A percentile compares a stretch with the other conserved stretches of the same genome.
phyloP scores from a whole-genome alignment of 2,888 invertebrate genomes.

The Apeira syringaria region DNA sequence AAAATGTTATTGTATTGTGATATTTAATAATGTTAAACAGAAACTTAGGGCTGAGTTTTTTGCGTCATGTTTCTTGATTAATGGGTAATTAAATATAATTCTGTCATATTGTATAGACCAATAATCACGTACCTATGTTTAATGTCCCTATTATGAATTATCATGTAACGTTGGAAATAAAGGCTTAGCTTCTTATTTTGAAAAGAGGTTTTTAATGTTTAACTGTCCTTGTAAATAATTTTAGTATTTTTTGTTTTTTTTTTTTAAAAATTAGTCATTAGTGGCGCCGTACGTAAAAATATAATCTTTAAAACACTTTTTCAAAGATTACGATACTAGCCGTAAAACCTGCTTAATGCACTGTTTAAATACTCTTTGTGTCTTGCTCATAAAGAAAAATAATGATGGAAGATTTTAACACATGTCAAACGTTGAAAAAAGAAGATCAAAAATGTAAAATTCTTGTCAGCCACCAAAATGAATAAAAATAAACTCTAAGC shows the following conservation, averaged over 20 bases:
- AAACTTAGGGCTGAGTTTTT: background rate
- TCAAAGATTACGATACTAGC: too few relatives aligned
- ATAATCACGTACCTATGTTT: background rate
- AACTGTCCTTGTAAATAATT: background rate
- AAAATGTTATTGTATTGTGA: background rate
- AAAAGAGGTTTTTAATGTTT: constrained; percentile 11
- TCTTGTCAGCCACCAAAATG: constrained; percentile 41
- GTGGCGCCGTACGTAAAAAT: too few relatives aligned
- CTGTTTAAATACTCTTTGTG: background rate
- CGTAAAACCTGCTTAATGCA: too few relatives aligned
- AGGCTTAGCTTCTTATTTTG: constrained; percentile 31
- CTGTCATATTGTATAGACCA: constrained; percentile 15
- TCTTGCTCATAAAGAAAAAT: constrained; percentile 15
- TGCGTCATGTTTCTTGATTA: background rate
- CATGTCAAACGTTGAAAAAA: constrained; percentile 65
- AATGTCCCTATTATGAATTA: constrained; percentile 30
- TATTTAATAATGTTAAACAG: background rate
- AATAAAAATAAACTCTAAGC: constrained; percentile 35
- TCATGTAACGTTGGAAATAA: constrained; percentile 36
- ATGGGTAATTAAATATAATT: background rate
- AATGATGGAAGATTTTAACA: constrained; percentile 39
- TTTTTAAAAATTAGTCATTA: too few relatives aligned
- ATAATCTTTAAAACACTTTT: too few relatives aligned
- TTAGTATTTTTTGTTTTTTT: too few relatives aligned
- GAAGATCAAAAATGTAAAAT: constrained; percentile 64